Percentiles rank a stretch among this genome's conserved stretches.
These are phyloP conservation scores for Tanytarsus gracilentus DNA, from an alignment of 2,888 invertebrate genomes.

Conservation along the genomic window DNA sequence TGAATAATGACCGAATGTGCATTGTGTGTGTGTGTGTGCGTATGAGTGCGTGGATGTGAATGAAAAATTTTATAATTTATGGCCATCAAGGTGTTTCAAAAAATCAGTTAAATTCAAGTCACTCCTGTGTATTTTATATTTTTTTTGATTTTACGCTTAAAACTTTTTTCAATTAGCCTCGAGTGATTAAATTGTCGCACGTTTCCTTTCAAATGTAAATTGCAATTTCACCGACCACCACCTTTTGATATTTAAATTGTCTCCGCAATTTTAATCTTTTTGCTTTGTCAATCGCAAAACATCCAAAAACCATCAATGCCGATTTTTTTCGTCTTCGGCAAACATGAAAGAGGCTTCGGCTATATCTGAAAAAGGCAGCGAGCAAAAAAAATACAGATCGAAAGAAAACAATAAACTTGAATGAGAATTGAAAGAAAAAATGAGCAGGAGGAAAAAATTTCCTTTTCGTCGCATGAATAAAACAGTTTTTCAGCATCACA, in stretches of 20 bases:
- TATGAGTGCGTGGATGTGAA: too few species aligned
- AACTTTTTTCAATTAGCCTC: too few species aligned
- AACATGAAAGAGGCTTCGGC: background rate
- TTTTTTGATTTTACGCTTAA: too few species aligned
- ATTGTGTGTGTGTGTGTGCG: too few species aligned
- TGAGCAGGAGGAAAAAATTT: too few species aligned
- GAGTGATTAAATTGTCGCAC: too few species aligned
- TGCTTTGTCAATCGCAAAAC: too few species aligned
- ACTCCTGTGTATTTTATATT: too few species aligned
- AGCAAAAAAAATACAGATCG: background rate
- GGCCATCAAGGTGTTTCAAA: conserved; percentile 18
- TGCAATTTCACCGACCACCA: background rate
- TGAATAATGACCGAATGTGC: background rate
- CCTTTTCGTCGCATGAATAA: conserved; percentile 21
- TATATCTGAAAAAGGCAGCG: background rate
- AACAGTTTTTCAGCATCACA: too few species aligned
- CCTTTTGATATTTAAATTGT: conserved; percentile 14
- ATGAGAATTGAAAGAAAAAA: conserved; percentile 6
- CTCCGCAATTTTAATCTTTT: too few species aligned
- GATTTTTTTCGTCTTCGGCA: background rate
- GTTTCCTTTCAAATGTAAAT: conserved; percentile 1
- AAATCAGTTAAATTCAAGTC: too few species aligned
- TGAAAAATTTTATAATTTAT: conserved; percentile 14
- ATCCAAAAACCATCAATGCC: background rate
- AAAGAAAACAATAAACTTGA: conserved; percentile 4